phyloP scores from a whole-genome alignment of 2,113 vertebrate genomes.

The Oncorhynchus tshawytscha region DNA sequence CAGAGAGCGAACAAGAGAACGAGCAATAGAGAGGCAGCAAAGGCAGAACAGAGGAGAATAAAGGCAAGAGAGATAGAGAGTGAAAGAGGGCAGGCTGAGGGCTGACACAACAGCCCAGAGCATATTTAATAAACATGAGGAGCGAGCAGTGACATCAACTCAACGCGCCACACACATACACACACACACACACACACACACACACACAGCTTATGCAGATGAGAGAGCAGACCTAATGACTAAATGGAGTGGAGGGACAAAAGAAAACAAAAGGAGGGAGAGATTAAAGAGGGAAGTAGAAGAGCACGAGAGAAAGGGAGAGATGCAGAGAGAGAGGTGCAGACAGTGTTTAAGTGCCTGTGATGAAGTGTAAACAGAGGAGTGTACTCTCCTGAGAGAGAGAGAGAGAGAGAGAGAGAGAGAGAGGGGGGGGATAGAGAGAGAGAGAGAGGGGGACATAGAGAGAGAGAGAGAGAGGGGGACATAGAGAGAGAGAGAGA shows the following conservation, averaged over 20 bases:
- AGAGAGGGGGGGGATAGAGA: background rate
- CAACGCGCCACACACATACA: no score
- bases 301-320: slow-evolving; percentile 37
- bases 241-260: slow-evolving; percentile 69
- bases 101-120: slow-evolving; percentile 68
- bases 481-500: background rate
- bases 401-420: background rate
- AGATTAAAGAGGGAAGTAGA: slow-evolving; percentile 64
- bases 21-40: background rate
- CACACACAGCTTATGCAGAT: slow-evolving; percentile 71
- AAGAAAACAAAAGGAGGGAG: slow-evolving; percentile 58
- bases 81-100: slow-evolving; percentile 55
- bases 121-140: slow-evolving; percentile 75
- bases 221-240: slow-evolving; percentile 70
- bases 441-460: no score
- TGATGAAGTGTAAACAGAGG: slow-evolving; percentile 71
- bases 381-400: slow-evolving; percentile 41
- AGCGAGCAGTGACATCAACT: slow-evolving; percentile 35
- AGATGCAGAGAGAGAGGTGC: background rate
- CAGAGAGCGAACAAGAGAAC: slow-evolving; percentile 22
- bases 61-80: slow-evolving; percentile 35
- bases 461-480: rapidly evolving
- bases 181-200: background rate
- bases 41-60: background rate
- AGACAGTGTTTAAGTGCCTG: slow-evolving; percentile 63